Conservation (phyloP, 2,797 vertebrate genomes). For the Ptychadena robeensis region DNA sequence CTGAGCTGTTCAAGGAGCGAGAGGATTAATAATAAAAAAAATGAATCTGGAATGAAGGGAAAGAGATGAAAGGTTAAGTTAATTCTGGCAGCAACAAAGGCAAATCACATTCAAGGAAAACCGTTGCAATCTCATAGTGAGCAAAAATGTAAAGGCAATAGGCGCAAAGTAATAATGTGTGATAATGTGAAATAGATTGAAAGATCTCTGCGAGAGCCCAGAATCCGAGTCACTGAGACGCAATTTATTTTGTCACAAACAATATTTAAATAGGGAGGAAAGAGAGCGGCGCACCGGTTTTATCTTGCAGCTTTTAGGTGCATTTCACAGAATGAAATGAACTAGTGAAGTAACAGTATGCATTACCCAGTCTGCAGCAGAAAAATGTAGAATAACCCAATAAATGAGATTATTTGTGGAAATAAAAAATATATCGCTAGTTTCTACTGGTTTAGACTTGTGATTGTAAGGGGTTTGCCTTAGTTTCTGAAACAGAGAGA, state of each 20-base stretch:
- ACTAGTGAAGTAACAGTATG: background rate
- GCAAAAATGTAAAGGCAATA: slow-evolving; percentile 52
- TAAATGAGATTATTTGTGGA: background rate
- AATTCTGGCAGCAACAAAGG: slow-evolving; percentile 59
- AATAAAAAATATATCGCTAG: background rate
- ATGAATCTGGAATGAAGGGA: slow-evolving; percentile 43
- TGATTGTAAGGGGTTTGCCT: background rate
- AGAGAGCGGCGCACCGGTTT: background rate
- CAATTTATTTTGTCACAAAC: slow-evolving; percentile 32
- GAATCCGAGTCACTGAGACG: slow-evolving; percentile 1
- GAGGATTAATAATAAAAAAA: slow-evolving; percentile 12
- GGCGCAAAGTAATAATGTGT: slow-evolving; percentile 53
- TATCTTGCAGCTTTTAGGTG: background rate
- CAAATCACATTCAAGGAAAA: slow-evolving; percentile 57
- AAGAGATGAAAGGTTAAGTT: slow-evolving; percentile 40
- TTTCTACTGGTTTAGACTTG: background rate
- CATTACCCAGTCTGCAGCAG: background rate
- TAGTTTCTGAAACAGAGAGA: background rate
- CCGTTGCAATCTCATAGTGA: slow-evolving; percentile 57
- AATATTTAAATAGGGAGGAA: slow-evolving; percentile 29
- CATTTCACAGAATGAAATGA: slow-evolving; percentile 4
- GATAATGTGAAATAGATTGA: slow-evolving; percentile 59
- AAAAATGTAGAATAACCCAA: background rate
- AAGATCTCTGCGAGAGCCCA: slow-evolving; percentile 40
- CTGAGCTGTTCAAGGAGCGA: slow-evolving; percentile 28